Evolutionary conservation across 2,113 vertebrate genomes (phyloP).

Genomic region (Mystacornis crossleyi): DNA sequence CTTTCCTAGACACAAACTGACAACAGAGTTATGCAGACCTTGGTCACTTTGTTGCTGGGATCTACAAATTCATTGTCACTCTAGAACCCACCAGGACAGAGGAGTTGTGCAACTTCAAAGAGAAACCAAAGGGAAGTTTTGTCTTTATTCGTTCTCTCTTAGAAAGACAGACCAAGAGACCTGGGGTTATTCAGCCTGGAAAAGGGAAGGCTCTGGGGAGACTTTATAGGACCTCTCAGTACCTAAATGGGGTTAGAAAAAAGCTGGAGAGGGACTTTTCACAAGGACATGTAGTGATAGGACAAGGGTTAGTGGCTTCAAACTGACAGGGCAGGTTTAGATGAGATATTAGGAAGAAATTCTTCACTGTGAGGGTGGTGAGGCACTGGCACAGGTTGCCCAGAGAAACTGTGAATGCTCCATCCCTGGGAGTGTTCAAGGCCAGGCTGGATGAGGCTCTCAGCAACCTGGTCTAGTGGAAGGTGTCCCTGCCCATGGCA

Average conservation of each 20-base stretch:
- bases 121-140: background rate
- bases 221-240: background rate
- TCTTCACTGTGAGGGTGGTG: background rate
- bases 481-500: background rate
- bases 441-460: background rate
- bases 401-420: background rate
- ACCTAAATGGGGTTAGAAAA: background rate
- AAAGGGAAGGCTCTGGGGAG: background rate
- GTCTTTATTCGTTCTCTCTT: background rate
- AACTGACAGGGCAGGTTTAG: background rate
- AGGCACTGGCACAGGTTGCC: background rate
- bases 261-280: background rate
- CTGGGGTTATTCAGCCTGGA: background rate
- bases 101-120: background rate
- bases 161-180: background rate
- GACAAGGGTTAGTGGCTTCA: background rate
- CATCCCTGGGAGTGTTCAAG: background rate
- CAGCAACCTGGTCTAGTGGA: background rate
- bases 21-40: rapidly evolving
- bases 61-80: background rate
- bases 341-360: background rate
- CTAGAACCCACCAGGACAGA: background rate
- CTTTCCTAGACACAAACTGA: background rate
- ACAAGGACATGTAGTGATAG: background rate
- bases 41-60: background rate